Evolutionary conservation across 2,113 vertebrate genomes (phyloP).

Genomic region (Crotalus viridis): DNA sequence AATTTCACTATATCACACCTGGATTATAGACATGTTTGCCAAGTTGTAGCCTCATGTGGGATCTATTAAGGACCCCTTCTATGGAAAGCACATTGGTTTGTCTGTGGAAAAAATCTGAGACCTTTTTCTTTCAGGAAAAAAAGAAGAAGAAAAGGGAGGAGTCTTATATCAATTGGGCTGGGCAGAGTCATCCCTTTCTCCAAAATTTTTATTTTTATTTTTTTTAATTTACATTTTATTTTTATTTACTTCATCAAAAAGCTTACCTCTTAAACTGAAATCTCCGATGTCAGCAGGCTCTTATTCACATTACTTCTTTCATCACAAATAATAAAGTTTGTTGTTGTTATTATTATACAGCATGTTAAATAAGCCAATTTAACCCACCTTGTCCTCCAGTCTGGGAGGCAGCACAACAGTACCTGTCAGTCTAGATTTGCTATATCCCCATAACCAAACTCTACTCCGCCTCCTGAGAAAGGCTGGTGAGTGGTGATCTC

Average conservation of each 20-base stretch:
- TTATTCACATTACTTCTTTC: background rate
- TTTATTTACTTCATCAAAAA: background rate
- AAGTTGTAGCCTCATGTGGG: background rate
- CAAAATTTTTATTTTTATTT: background rate
- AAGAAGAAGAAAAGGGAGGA: background rate
- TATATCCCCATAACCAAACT: background rate
- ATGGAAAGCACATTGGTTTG: background rate
- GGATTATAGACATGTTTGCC: background rate
- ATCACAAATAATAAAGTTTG: background rate
- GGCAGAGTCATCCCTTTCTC: too few relatives aligned
- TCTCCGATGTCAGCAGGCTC: background rate
- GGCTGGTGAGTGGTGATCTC: background rate
- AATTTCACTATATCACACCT: background rate
- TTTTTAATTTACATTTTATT: background rate
- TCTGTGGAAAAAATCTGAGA: background rate
- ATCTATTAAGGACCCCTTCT: background rate
- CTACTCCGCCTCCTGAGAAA: background rate
- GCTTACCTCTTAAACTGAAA: background rate
- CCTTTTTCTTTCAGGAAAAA: background rate
- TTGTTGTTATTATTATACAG: background rate
- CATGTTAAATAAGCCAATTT: background rate
- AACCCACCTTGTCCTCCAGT: background rate
- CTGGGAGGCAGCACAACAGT: background rate
- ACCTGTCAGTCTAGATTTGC: background rate
- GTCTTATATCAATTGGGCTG: background rate